Percentiles rank a stretch among this genome's conserved stretches.
phyloP scores from a whole-genome alignment of 2,113 vertebrate genomes.

The Heterotis niloticus region DNA sequence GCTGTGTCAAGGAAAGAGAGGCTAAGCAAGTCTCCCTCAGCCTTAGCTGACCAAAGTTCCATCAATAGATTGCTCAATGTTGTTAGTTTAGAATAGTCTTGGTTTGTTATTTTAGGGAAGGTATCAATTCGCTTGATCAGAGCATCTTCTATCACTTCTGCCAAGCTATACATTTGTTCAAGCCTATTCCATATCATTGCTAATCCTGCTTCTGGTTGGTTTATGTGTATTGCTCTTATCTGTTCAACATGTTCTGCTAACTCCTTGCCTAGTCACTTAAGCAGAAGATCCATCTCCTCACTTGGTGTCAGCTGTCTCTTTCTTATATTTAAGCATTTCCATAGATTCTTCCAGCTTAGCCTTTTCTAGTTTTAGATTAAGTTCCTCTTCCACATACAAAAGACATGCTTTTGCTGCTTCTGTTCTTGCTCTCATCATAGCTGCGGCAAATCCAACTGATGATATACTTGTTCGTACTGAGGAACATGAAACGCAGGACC shows the following conservation, averaged over 20 bases:
- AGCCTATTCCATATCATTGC: slow-evolving; percentile 35
- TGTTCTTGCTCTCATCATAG: slow-evolving; percentile 27
- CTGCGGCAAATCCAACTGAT: slow-evolving; percentile 23
- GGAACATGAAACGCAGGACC: slow-evolving; percentile 20
- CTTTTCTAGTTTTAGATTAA: too few species aligned
- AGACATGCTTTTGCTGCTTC: not conserved
- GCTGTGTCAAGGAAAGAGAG: slow-evolving; percentile 34
- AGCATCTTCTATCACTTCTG: slow-evolving; percentile 27
- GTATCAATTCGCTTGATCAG: slow-evolving; percentile 25
- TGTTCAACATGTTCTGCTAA: slow-evolving; percentile 32
- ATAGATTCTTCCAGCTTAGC: too few species aligned
- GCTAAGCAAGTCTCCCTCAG: slow-evolving; percentile 16
- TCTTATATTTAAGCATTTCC: too few species aligned
- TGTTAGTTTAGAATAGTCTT: not conserved
- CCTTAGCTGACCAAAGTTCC: not conserved
- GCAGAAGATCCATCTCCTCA: not conserved
- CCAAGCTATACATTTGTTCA: slow-evolving; percentile 28
- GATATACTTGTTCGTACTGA: slow-evolving; percentile 5
- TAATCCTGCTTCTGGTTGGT: slow-evolving; percentile 25
- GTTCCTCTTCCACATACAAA: not conserved
- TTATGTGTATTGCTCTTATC: slow-evolving; percentile 38
- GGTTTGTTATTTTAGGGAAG: slow-evolving; percentile 24
- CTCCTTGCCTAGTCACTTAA: slow-evolving; percentile 34
- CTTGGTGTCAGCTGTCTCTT: too few species aligned
- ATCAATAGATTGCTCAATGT: not conserved